A percentile compares a stretch with the other conserved stretches of the same genome.
phyloP scores from a whole-genome alignment of 2,797 vertebrate species.

The Crocidura indochinensis region DNA sequence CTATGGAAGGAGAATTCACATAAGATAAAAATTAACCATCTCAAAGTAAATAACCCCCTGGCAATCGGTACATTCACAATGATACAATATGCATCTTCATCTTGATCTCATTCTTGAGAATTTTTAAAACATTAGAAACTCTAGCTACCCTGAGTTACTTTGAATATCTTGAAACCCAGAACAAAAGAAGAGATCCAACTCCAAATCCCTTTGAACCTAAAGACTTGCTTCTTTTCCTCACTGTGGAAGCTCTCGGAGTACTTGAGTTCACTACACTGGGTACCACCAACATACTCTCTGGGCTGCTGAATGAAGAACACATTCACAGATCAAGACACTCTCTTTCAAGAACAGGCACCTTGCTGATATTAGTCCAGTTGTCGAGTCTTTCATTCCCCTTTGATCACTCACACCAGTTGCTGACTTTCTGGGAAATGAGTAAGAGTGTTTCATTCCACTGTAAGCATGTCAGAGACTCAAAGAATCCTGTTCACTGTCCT shows the following conservation, averaged over 20 bases:
- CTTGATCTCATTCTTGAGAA: background rate
- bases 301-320: background rate
- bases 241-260: background rate
- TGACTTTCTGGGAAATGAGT: constrained; percentile 65
- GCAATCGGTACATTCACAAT: background rate
- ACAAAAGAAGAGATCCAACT: background rate
- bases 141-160: background rate
- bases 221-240: background rate
- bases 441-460: constrained; percentile 16
- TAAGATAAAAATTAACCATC: background rate
- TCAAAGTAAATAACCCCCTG: background rate
- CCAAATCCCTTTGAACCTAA: background rate
- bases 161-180: background rate
- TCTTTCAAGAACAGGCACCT: constrained; percentile 55
- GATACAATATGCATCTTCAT: background rate
- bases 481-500: constrained; percentile 22
- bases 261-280: background rate
- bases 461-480: background rate
- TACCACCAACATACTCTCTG: background rate
- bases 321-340: constrained; percentile 49
- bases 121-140: background rate
- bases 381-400: background rate
- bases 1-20: background rate
- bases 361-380: background rate
- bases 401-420: constrained; percentile 42